These are phyloP conservation scores for Mesoclemmys tuberculata DNA, from an alignment of 2,113 vertebrate genomes.

Conservation along the genomic window DNA sequence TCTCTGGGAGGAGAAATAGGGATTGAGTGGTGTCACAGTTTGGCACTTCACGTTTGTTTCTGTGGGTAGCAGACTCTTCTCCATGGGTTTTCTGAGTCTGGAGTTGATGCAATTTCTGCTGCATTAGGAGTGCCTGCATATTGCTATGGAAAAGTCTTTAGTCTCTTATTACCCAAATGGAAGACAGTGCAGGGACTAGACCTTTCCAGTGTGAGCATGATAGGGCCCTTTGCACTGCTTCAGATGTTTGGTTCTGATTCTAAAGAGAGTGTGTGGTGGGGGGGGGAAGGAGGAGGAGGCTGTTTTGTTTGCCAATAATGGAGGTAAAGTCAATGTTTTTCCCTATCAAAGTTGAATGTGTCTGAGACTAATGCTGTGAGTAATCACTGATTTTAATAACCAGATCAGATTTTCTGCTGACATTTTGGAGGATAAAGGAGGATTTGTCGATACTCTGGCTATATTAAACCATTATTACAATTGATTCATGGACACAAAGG, in stretches of 20 bases:
- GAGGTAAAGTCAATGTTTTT: not conserved
- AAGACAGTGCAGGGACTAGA: not conserved
- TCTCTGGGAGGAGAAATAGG: not conserved
- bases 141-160: not conserved
- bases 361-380: slow-evolving; percentile 35
- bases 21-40: not conserved
- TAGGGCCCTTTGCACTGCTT: not conserved
- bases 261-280: not conserved
- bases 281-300: not conserved
- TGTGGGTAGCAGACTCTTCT: not conserved
- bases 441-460: slow-evolving; percentile 66
- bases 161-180: not conserved
- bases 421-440: slow-evolving; percentile 54
- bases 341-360: not conserved
- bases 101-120: not conserved
- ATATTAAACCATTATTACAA: slow-evolving; percentile 71
- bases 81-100: not conserved
- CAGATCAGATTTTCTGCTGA: slow-evolving; percentile 59
- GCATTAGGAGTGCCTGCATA: not conserved
- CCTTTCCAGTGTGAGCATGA: not conserved
- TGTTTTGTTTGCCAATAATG: not conserved
- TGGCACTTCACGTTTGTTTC: not conserved
- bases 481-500: slow-evolving; percentile 47
- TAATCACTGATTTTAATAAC: slow-evolving; percentile 60
- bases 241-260: not conserved